phyloP scores from a whole-genome alignment of 2,113 vertebrate species.

The Picathartes gymnocephalus region DNA sequence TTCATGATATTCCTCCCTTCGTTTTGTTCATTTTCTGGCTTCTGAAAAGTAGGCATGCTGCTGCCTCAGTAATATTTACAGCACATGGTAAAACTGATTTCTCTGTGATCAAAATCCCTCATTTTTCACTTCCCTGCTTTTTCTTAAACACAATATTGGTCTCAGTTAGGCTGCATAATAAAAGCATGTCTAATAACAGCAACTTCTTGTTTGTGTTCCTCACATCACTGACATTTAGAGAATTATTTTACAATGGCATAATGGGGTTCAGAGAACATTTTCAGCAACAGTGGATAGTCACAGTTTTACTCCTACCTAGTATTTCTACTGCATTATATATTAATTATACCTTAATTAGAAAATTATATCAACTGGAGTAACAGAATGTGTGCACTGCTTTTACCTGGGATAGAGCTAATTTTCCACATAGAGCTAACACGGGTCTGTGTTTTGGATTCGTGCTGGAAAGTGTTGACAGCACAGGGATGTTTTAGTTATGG shows the following conservation, averaged over 20 bases:
- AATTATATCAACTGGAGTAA: not conserved
- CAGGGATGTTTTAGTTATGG: not conserved
- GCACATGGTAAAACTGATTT: slow-evolving; percentile 19
- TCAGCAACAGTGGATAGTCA: not conserved
- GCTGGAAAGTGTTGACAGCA: not conserved
- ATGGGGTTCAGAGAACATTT: not conserved
- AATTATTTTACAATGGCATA: not conserved
- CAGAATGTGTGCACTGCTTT: not conserved
- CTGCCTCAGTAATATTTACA: slow-evolving; percentile 45
- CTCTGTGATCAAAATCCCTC: slow-evolving; percentile 28
- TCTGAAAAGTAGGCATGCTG: slow-evolving; percentile 21
- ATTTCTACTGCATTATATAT: not conserved
- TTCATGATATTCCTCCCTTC: not conserved
- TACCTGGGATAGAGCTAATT: not conserved
- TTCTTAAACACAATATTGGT: not conserved
- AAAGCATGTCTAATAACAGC: not conserved
- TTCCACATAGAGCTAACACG: not conserved
- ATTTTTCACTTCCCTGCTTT: not conserved
- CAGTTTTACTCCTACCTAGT: not conserved
- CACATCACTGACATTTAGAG: not conserved
- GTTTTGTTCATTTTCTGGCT: slow-evolving; percentile 24
- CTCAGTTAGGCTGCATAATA: not conserved
- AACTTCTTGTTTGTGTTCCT: not conserved
- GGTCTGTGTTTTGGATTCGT: not conserved
- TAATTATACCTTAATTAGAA: not conserved